These are phyloP conservation scores for Drosophila athabasca DNA, from an alignment of 1,140 invertebrate species.

Conservation along the genomic window DNA sequence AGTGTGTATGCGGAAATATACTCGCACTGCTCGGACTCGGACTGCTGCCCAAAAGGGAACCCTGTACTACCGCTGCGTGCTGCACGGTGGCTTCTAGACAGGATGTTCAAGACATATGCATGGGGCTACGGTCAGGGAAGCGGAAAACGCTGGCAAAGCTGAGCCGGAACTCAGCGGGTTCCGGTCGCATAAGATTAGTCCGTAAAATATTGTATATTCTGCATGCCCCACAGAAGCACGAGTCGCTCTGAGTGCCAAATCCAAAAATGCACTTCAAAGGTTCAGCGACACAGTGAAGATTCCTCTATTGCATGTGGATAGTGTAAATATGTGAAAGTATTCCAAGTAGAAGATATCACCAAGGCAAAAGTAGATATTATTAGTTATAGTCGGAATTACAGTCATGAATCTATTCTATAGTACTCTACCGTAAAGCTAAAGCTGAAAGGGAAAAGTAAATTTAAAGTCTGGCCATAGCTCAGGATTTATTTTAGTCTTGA, in stretches of 20 bases:
- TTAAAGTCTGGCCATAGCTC: no score
- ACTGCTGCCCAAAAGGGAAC: constrained; percentile 12
- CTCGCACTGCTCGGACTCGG: not conserved
- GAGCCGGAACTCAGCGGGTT: constrained; percentile 64
- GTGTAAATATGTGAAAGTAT: not conserved
- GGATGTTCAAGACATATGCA: constrained; percentile 68
- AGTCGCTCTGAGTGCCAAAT: constrained; percentile 48
- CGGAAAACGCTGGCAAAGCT: constrained; percentile 72
- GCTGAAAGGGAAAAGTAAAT: not conserved
- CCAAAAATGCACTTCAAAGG: constrained; percentile 30
- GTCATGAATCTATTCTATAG: no score
- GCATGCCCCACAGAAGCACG: constrained; percentile 44
- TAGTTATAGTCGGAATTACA: no score
- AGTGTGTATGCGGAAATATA: not conserved
- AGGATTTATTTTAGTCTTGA: no score
- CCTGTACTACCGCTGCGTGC: constrained; percentile 15
- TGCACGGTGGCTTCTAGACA: constrained; percentile 31
- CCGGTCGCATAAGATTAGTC: constrained; percentile 72
- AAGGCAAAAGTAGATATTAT: no score
- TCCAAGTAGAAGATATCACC: no score
- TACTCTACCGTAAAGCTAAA: no score
- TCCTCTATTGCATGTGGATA: not conserved
- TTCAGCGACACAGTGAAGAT: constrained; percentile 35
- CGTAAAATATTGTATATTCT: constrained; percentile 68
- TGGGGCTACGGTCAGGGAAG: constrained; percentile 29